A percentile compares a stretch with the other conserved stretches of the same genome.
Evolutionary conservation across 2,113 vertebrate species (phyloP).

Genomic region (Phyllostomus hastatus): DNA sequence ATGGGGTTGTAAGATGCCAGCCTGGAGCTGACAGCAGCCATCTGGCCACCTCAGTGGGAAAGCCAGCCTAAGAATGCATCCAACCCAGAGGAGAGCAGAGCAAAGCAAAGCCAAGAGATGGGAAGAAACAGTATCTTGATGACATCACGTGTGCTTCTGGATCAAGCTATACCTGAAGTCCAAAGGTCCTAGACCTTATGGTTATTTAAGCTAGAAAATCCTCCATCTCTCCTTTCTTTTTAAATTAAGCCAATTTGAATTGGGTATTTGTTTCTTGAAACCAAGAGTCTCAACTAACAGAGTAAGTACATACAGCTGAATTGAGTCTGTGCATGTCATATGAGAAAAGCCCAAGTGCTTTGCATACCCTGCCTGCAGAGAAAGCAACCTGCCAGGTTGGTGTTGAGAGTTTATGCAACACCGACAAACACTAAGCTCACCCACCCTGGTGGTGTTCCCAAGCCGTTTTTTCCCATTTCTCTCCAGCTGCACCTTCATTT

Average conservation of each 20-base stretch:
- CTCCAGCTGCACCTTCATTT: slow-evolving; percentile 51
- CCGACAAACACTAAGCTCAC: neutral
- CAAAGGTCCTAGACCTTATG: neutral
- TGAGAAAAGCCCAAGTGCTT: neutral
- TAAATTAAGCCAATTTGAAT: slow-evolving; percentile 16
- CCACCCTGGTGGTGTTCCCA: neutral
- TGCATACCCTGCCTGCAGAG: neutral
- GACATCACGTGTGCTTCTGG: neutral
- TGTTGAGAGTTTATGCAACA: neutral
- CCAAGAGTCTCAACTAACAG: slow-evolving; percentile 3
- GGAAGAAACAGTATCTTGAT: neutral
- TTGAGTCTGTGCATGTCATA: neutral
- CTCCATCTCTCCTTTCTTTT: neutral
- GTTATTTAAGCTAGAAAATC: neutral
- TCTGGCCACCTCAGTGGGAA: neutral
- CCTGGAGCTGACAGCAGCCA: neutral
- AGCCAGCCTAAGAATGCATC: neutral
- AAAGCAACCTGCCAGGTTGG: neutral
- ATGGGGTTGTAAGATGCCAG: neutral
- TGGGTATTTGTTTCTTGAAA: neutral
- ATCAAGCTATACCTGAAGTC: neutral
- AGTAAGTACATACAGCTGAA: neutral
- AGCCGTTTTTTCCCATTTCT: neutral
- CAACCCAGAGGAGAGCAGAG: neutral
- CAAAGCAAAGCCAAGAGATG: neutral